Conservation (phyloP, 2,113 vertebrate genomes). For the Gracilinanus agilis region DNA sequence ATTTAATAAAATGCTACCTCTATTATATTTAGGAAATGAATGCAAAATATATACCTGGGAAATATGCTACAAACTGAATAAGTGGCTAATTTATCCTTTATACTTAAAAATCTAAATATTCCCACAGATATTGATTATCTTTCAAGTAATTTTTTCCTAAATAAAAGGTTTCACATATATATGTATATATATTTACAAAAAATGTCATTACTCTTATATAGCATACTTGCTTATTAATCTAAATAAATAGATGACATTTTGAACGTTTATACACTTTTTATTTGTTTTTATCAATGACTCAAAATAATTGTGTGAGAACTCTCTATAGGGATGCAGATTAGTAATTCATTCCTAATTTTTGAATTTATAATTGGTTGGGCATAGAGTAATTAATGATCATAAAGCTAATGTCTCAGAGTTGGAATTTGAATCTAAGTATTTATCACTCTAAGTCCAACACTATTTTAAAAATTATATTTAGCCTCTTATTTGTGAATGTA, state of each 20-base stretch:
- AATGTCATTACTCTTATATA: conserved; percentile 27
- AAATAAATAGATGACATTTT: background rate
- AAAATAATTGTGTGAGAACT: background rate
- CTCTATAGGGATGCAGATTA: background rate
- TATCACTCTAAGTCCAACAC: background rate
- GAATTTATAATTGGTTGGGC: background rate
- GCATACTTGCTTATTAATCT: conserved; percentile 21
- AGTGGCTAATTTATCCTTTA: conserved; percentile 47
- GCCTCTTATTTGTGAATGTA: background rate
- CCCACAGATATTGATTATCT: conserved; percentile 14
- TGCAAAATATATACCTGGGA: conserved; percentile 31
- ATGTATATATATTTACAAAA: conserved; percentile 14
- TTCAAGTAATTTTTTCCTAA: conserved; percentile 53
- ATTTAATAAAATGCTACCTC: background rate
- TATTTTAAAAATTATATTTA: background rate
- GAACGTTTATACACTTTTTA: background rate
- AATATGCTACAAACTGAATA: conserved; percentile 11
- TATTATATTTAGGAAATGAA: conserved; percentile 45
- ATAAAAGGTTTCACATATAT: conserved; percentile 54
- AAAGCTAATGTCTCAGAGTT: background rate
- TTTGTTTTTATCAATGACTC: background rate
- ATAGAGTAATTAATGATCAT: too few species aligned
- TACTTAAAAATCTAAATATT: conserved; percentile 45
- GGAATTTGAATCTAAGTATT: background rate
- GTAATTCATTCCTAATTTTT: background rate